Base-by-base conservation (phyloP, 2,113 vertebrate species). In the Anolis sagrei region DNA sequence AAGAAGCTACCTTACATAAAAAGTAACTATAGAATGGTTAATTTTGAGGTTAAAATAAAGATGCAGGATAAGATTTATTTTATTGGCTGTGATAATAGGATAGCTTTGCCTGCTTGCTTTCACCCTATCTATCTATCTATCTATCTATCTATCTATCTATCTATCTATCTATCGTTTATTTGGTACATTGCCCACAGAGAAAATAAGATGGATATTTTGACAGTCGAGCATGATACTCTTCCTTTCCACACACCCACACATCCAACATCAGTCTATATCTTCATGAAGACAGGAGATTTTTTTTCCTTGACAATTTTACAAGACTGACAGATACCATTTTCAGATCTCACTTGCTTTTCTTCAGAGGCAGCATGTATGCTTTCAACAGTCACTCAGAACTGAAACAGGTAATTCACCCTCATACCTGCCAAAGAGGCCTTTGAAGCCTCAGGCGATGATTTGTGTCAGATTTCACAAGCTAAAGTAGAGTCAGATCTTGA, bases 371-470 rank as follows among this genome's bases (percentile, higher is more conserved):
- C 21, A 54, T 18, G 4, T 4, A 8, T 62, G 0, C 81, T 83
- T 89, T 90, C 62, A 81, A 9, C 29, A 9, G 51, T 86, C 84
- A 80, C 69, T 86, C 84, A 73, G 34, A 76, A 82, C 82, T 62
- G 49, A 84, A 90, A 29, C 7, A 64, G 27, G 61, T 73, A 81
- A 86, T 81, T 76, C 72, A 19, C 68, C 32, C 61, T 74, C 19
- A 18, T 79, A 66, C 68, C 76, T 75, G 81, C 81, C 69, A 27
- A 48, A 39, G 19, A 76, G 61, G 48, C 14, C 69, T n/a, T 79
- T 36, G 44, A 25, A 29, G 69, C 81, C 86, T 68, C 1, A 1
- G 29, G 14, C 68, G 64, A 79, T 7, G 69, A 70, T 77, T 83
- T 75, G 27, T 62, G 62, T 83, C 74, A 0, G 69, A 70, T 89